These are phyloP conservation scores for Tenualosa ilisha DNA, from an alignment of 2,797 vertebrate species.

Conservation along the genomic window DNA sequence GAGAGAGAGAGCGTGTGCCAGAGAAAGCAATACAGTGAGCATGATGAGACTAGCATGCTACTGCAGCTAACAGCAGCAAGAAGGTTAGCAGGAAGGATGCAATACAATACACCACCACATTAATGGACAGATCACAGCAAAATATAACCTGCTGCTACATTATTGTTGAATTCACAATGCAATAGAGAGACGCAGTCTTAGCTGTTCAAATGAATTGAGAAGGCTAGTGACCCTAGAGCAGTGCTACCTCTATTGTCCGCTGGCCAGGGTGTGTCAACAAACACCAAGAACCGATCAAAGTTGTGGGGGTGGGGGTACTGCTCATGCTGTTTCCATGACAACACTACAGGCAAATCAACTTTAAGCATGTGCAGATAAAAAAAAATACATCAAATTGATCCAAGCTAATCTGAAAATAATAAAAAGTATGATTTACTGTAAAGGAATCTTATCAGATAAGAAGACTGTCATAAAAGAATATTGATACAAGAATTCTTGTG, in stretches of 20 bases:
- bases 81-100: not conserved
- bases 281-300: constrained; percentile 2
- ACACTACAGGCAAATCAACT: constrained; percentile 33
- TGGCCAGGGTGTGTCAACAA: constrained; percentile 8
- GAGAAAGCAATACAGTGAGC: not conserved
- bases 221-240: not conserved
- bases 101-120: not conserved
- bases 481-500: not conserved
- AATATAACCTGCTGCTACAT: not conserved
- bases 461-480: not conserved
- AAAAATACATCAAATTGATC: not conserved
- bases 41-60: not conserved
- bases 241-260: not conserved
- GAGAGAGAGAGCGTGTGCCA: not conserved
- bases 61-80: not conserved
- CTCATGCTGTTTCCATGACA: constrained; percentile 51
- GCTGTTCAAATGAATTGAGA: not conserved
- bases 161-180: not conserved
- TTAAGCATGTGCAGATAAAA: not conserved
- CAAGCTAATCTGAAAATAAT: not conserved
- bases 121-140: not conserved
- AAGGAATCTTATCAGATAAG: not conserved
- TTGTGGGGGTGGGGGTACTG: not conserved
- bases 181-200: not conserved
- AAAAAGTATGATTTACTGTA: not conserved